A percentile compares a stretch with the other conserved stretches of the same genome.
phyloP scores from a whole-genome alignment of 2,888 invertebrate species.

The Melanargia galathea region DNA sequence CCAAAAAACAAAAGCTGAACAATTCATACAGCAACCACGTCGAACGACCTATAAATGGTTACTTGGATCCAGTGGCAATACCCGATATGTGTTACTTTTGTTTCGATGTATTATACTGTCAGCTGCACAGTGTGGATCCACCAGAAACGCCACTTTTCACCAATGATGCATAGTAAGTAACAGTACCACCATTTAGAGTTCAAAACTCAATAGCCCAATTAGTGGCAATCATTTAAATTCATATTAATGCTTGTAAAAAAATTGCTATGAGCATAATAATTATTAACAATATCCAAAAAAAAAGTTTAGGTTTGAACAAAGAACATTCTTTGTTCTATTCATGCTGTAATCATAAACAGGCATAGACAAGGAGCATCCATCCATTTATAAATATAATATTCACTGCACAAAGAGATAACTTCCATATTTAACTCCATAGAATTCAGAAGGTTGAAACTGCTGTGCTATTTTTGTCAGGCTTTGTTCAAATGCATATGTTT shows the following conservation, averaged over 20 bases:
- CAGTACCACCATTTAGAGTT: background rate
- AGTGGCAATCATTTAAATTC: background rate
- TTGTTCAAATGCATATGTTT: background rate
- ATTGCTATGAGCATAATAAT: background rate
- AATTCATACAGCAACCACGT: constrained; percentile 83
- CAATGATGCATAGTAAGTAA: constrained; percentile 97
- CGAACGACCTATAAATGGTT: constrained; percentile 82
- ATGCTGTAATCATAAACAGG: constrained; percentile 12
- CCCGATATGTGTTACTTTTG: constrained; percentile 99
- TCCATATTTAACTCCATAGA: background rate
- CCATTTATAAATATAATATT: background rate
- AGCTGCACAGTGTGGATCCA: constrained; percentile 95
- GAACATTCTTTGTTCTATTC: constrained; percentile 13
- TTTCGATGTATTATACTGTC: constrained; percentile 98
- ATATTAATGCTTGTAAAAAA: background rate
- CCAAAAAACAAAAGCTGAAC: constrained; percentile 95
- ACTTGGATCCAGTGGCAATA: constrained; percentile 86
- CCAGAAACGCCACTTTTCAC: constrained; percentile 96
- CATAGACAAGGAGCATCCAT: constrained; percentile 11
- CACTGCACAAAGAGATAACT: background rate
- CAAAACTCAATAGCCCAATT: background rate
- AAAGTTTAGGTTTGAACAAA: background rate
- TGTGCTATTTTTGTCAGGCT: constrained; percentile 11
- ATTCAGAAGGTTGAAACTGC: constrained; percentile 6
- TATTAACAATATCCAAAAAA: background rate